These are phyloP conservation scores for Pomacea maculata DNA, from an alignment of 1,140 invertebrate species.

Conservation along the genomic window DNA sequence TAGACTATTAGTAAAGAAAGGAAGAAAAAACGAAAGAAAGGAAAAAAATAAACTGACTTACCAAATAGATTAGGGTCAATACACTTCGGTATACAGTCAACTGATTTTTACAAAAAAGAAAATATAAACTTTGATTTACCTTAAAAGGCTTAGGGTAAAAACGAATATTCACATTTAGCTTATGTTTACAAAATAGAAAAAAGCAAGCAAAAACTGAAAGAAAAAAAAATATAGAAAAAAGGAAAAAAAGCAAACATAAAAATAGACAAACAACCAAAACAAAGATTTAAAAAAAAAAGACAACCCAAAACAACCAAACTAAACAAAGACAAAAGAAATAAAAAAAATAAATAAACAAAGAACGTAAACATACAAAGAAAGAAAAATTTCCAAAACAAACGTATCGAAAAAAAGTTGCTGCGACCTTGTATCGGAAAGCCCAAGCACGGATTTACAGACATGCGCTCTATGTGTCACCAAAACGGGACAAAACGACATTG, in stretches of 20 bases:
- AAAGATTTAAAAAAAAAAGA: neutral
- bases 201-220: neutral
- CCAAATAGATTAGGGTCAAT: neutral
- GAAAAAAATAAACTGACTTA: neutral
- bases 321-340: neutral
- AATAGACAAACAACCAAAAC: neutral
- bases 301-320: neutral
- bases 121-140: neutral
- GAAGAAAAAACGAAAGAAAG: neutral
- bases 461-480: no score
- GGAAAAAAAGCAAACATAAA: conserved; percentile 1
- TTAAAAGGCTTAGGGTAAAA: neutral
- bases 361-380: neutral
- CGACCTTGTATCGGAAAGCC: no score
- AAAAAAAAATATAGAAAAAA: neutral
- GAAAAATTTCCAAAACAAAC: neutral
- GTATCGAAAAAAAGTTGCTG: no score
- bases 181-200: neutral
- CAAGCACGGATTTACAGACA: no score
- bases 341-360: neutral
- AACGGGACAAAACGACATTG: no score
- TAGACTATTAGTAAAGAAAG: neutral
- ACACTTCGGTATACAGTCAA: neutral
- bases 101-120: neutral
- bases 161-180: neutral